phyloP scores from a whole-genome alignment of 2,888 invertebrate species.

The Phorcus lineatus region DNA sequence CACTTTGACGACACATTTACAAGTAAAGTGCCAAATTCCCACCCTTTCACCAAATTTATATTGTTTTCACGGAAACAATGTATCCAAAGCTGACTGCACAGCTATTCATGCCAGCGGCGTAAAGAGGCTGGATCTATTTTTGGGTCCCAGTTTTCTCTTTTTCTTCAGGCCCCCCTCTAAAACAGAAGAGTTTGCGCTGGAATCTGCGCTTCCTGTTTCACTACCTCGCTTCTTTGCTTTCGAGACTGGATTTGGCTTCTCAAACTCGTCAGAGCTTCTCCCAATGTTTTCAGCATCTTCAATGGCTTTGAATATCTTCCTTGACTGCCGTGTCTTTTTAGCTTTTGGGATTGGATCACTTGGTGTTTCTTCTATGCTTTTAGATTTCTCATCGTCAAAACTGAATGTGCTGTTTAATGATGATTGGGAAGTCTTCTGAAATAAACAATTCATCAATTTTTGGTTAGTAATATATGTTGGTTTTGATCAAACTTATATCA shows the following conservation, averaged over 20 bases:
- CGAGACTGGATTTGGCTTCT: conserved; percentile 35
- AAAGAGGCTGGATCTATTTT: conserved; percentile 39
- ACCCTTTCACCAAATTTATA: too few species aligned
- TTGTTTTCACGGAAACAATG: not conserved
- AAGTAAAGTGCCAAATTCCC: too few species aligned
- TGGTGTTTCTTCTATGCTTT: not conserved
- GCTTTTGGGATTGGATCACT: not conserved
- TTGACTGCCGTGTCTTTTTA: not conserved
- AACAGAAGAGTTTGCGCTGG: conserved; percentile 5
- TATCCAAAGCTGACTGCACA: not conserved
- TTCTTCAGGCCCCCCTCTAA: conserved; percentile 28
- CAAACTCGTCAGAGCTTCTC: conserved; percentile 52
- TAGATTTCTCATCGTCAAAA: conserved; percentile 5
- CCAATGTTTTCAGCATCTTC: not conserved
- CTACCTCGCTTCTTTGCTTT: conserved; percentile 21
- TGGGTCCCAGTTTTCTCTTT: conserved; percentile 39
- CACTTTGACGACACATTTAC: too few species aligned
- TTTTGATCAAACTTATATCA: too few species aligned
- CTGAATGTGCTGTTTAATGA: conserved; percentile 33
- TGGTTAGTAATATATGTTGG: too few species aligned
- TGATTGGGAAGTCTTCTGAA: not conserved
- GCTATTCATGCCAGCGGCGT: conserved; percentile 35
- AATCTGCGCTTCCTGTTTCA: conserved; percentile 6
- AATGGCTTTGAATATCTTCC: not conserved
- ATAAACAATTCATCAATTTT: not conserved